Base-by-base conservation (phyloP, 2,888 invertebrate genomes). In the Ganaspis brasiliensis region DNA sequence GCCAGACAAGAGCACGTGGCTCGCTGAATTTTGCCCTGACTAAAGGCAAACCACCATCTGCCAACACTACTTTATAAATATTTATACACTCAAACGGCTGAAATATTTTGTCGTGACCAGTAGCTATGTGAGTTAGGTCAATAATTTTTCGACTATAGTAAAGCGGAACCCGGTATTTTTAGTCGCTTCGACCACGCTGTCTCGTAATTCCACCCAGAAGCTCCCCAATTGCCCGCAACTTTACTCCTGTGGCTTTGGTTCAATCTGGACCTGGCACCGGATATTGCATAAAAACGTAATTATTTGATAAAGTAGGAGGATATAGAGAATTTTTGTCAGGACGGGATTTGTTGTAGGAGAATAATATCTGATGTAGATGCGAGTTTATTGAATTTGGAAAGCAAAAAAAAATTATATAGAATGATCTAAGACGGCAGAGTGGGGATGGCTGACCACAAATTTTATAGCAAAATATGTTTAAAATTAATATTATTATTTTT, bases 21-120 rank as follows among this genome's bases (percentile, higher is more conserved):
- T 57, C 45, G 74, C 56, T 61, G 67, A 67, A 63, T 76, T 74
- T 73, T 80, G 73, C 57, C 76, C 77, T 81, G 77, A 82, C 79
- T 80, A 81, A 81, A 84, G 82, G 79, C 82, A 82, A 45, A 78
- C 83, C 83, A 86, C 82, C 87, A 87, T 88, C 87, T 87, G 87
- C 83, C 87, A 83, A 82, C 87, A 82, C 85, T 87, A 88, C 87
- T 88, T 87, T 87, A 87, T 86, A 88, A 87, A 87, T 87, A 88
- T 87, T 88, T 87, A 87, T 88, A 83, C 84, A 63, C 80, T 45
- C 59, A 19, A 70, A 57, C 70, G 79, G 73, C 76, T 85, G 84
- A 82, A 84, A 87, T 87, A 84, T 87, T 85, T 88, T 84, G 87
- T 87, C 86, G 82, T 59, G 63, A 81, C 67, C 67, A 45, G 45